A percentile compares a stretch with the other conserved stretches of the same genome.
These are phyloP conservation scores for Yoshiicerus persimilis DNA, from an alignment of 1,140 invertebrate species.

Conservation along the genomic window DNA sequence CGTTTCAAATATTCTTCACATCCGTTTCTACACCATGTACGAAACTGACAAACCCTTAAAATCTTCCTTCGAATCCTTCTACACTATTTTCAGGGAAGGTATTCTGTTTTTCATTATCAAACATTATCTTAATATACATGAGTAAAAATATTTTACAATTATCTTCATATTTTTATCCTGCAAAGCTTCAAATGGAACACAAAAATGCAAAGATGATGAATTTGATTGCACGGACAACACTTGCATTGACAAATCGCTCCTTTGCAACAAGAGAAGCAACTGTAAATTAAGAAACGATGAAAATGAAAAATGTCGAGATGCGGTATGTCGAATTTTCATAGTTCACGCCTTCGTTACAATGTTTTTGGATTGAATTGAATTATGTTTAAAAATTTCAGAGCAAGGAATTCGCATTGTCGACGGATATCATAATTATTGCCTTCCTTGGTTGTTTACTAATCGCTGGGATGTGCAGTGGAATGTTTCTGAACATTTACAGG, in stretches of 20 bases:
- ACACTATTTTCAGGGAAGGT: conserved; percentile 70
- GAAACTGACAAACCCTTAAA: conserved; percentile 55
- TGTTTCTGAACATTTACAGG: conserved; percentile 79
- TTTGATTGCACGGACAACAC: conserved; percentile 70
- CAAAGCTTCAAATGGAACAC: not conserved
- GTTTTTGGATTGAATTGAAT: not conserved
- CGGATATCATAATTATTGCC: conserved; percentile 83
- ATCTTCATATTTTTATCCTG: too few relatives aligned
- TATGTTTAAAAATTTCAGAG: not conserved
- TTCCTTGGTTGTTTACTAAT: conserved; percentile 85
- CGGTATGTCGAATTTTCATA: not conserved
- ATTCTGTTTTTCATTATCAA: too few relatives aligned
- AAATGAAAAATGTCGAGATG: conserved; percentile 53
- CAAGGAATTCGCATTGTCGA: conserved; percentile 48
- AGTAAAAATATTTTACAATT: too few relatives aligned
- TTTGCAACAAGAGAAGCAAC: conserved; percentile 73
- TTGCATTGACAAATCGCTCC: conserved; percentile 71
- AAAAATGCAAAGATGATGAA: not conserved
- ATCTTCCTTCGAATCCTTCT: conserved; percentile 69
- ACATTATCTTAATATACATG: too few relatives aligned
- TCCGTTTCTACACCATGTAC: conserved; percentile 69
- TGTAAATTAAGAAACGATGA: conserved; percentile 85
- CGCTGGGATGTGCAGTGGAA: conserved; percentile 80
- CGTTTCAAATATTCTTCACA: conserved; percentile 64
- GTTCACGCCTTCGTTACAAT: not conserved